Evolutionary conservation across 2,113 vertebrate genomes (phyloP), one percentile per base, ranked within the genome.

Genomic region (Anser brachyrhynchus): DNA sequence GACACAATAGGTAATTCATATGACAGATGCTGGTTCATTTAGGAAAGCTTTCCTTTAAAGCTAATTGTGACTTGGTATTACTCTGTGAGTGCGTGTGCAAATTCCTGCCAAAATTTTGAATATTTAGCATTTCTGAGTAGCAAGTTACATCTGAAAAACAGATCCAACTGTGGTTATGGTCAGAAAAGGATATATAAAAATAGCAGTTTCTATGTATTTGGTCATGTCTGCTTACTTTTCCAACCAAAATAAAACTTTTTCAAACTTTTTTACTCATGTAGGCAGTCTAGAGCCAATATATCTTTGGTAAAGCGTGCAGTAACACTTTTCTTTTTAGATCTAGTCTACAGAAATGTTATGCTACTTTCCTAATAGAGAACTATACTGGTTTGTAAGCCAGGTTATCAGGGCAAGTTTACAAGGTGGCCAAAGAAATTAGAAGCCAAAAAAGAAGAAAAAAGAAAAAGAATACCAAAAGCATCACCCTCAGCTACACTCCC

Each of bases 221-320:
- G 95, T 97, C 95, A 93, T 92, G 95, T 97, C 96, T 96, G 84
- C 84, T 94, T 92, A 76, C 70, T 93, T 96, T 95, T 96, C 95
- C 95, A 97, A 97, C 41, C 80, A 96, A 96, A 97, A 97, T 92
- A 97, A 87, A 44, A 33, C 4, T 52, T 90, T 92, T 95, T 52
- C 20, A 71, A 84, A 89, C n/a, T 54, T 75, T 84, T 93, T 92
- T 58, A 72, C 29, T 77, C 62, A 14, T 89, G 58, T 84, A 79
- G 59, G 54, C 43, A 76, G 35, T 72, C 84, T 70, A 79, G 90
- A 94, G 66, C 33, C 87, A 94, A 95, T 41, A 66, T 3, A 31
- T 82, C 54, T 78, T 84, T 37, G 25, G 80, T 95, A 85, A 94
- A 96, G 25, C 35, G 62, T 66, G 76, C 41, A 91, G 41, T 66